Conservation (phyloP, 2,113 vertebrate species). For the Cyprinodon tularosa region DNA sequence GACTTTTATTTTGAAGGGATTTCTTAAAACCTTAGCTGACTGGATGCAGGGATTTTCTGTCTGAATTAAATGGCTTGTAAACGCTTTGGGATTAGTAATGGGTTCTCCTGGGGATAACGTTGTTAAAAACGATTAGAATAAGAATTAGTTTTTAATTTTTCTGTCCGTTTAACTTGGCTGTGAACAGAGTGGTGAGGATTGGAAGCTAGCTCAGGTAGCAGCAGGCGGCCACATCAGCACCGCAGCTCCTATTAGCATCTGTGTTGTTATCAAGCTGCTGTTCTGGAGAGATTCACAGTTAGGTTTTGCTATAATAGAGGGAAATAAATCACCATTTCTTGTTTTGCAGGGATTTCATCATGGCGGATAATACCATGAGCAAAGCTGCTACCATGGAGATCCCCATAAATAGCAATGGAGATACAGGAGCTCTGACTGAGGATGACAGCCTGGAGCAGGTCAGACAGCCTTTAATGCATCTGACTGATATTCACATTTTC, state of each 20-base stretch:
- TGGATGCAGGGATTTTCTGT: slow-evolving; percentile 71
- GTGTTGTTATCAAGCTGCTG: neutral
- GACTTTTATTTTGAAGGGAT: slow-evolving; percentile 63
- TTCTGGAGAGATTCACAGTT: neutral
- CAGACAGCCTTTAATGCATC: neutral
- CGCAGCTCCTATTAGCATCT: slow-evolving; percentile 34
- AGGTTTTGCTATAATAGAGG: neutral
- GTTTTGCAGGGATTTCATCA: slow-evolving; percentile 70
- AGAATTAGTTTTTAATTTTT: neutral
- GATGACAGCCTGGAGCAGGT: slow-evolving; percentile 96
- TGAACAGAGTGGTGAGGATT: slow-evolving; percentile 22
- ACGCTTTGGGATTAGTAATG: slow-evolving; percentile 42
- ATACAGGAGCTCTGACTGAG: slow-evolving; percentile 86
- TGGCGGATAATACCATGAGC: slow-evolving; percentile 95
- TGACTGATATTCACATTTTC: neutral
- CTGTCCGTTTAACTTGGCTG: neutral
- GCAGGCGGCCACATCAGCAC: slow-evolving; percentile 38
- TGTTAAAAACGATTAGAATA: slow-evolving; percentile 6
- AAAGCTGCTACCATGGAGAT: slow-evolving; percentile 99
- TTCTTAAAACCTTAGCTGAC: slow-evolving; percentile 41
- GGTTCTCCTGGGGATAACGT: slow-evolving; percentile 5
- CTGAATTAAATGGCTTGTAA: slow-evolving; percentile 34
- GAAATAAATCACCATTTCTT: neutral
- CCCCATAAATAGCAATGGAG: slow-evolving; percentile 95
- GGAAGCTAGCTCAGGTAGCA: slow-evolving; percentile 51